Conservation (phyloP, 1,140 invertebrate genomes). For the Lucilia cuprina region DNA sequence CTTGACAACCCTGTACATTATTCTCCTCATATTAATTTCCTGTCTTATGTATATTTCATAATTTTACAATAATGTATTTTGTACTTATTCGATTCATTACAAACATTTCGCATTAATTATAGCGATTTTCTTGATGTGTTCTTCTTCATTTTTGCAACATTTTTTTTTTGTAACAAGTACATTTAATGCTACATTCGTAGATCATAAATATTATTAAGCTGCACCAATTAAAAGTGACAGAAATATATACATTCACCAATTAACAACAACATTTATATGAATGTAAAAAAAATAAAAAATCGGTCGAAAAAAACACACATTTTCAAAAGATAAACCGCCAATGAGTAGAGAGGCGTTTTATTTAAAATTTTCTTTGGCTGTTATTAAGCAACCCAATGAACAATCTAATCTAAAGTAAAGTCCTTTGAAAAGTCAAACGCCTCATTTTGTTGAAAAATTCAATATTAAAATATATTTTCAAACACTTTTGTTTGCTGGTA, state of each 20-base stretch:
- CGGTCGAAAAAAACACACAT: neutral
- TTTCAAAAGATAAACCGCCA: neutral
- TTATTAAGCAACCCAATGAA: too few species aligned
- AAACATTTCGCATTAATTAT: neutral
- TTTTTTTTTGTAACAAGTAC: neutral
- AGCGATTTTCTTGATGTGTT: neutral
- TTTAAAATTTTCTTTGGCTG: too few species aligned
- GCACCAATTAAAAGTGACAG: slow-evolving; percentile 6
- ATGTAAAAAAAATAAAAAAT: neutral
- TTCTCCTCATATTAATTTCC: too few species aligned
- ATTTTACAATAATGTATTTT: neutral
- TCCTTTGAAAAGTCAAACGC: too few species aligned
- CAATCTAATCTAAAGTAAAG: too few species aligned
- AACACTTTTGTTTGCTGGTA: too few species aligned
- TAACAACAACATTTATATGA: neutral
- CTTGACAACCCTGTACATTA: too few species aligned
- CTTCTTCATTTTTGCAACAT: neutral
- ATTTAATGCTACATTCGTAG: neutral
- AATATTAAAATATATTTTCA: too few species aligned
- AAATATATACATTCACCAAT: neutral
- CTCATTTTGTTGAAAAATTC: too few species aligned
- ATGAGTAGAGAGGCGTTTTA: neutral
- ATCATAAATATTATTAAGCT: slow-evolving; percentile 15
- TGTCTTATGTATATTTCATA: too few species aligned
- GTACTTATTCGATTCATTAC: neutral